Evolutionary conservation across 2,888 invertebrate species (phyloP).

Genomic region (Tortrix viridana): DNA sequence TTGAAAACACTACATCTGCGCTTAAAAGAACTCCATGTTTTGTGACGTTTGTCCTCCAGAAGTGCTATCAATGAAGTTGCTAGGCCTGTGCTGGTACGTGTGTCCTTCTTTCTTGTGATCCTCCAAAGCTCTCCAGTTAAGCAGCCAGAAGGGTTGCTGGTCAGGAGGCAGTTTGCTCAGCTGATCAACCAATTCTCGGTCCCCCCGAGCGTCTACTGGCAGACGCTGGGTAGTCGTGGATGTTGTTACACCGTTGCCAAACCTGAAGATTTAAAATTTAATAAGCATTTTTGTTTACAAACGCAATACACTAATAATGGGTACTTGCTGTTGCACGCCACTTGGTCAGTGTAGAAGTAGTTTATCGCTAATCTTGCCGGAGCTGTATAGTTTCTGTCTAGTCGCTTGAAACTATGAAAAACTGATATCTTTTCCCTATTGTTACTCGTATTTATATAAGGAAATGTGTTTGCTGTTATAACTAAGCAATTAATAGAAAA

Average conservation of each 20-base stretch:
- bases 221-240: slow-evolving; percentile 68
- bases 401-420: too few species aligned
- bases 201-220: slow-evolving; percentile 87
- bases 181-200: slow-evolving; percentile 82
- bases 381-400: too few species aligned
- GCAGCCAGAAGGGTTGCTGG: slow-evolving; percentile 87
- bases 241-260: slow-evolving; percentile 47
- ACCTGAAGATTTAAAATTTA: slow-evolving; percentile 50
- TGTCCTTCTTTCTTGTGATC: slow-evolving; percentile 69
- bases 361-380: too few species aligned
- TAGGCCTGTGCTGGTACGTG: slow-evolving; percentile 54
- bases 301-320: too few species aligned
- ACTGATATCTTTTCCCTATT: too few species aligned
- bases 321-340: too few species aligned
- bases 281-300: not conserved
- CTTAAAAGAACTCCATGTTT: not conserved
- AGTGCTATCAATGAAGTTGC: slow-evolving; percentile 49
- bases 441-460: too few species aligned
- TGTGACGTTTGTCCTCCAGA: not conserved
- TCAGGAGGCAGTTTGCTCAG: slow-evolving; percentile 85
- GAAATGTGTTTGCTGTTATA: too few species aligned
- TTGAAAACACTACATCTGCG: not conserved
- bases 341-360: too few species aligned
- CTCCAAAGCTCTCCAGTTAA: slow-evolving; percentile 87
- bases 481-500: too few species aligned